Percentiles rank a stretch among this genome's conserved stretches.
phyloP scores from a whole-genome alignment of 2,113 vertebrate species.

The Platysteira castanea region DNA sequence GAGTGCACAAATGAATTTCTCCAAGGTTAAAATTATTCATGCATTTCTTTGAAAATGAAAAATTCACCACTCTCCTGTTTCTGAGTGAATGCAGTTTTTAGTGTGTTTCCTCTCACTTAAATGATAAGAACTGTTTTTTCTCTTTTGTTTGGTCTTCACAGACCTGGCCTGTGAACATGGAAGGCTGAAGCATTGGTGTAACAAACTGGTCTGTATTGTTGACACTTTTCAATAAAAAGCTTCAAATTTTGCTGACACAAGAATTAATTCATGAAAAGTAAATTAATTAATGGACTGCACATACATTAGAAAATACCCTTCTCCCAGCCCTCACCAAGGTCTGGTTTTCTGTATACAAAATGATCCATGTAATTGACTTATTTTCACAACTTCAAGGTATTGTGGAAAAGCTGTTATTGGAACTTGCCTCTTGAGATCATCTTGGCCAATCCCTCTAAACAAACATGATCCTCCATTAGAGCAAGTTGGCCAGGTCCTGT shows the following conservation, averaged over 20 bases:
- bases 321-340: background rate
- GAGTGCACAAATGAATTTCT: background rate
- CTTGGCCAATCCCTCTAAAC: background rate
- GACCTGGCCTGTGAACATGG: background rate
- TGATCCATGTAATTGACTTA: background rate
- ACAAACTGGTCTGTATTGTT: background rate
- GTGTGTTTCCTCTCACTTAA: background rate
- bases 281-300: background rate
- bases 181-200: background rate
- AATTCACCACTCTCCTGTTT: background rate
- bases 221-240: background rate
- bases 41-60: background rate
- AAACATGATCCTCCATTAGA: background rate
- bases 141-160: background rate
- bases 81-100: background rate
- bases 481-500: background rate
- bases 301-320: background rate
- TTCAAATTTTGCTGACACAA: background rate
- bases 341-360: background rate
- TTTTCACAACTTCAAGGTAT: background rate
- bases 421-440: background rate
- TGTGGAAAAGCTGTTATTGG: background rate
- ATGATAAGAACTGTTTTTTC: background rate
- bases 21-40: background rate
- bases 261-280: background rate